These are phyloP conservation scores for Cristatella mucedo DNA, from an alignment of 2,888 invertebrate genomes.

Conservation along the genomic window DNA sequence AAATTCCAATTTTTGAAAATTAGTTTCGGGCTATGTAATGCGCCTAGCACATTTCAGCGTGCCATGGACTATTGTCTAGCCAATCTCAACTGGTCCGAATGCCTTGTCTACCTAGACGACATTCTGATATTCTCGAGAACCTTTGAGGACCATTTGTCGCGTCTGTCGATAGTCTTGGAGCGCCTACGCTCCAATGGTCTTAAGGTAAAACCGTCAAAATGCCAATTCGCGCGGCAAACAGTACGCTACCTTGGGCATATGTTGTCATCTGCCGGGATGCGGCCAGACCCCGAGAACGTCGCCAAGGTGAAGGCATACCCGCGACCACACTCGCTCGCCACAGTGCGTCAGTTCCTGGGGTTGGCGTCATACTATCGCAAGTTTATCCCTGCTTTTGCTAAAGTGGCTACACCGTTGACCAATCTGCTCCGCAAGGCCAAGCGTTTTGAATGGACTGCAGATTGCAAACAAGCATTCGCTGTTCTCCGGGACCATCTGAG, in stretches of 20 bases:
- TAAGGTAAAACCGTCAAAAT: conserved; percentile 13
- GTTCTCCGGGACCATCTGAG: conserved; percentile 10
- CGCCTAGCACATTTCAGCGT: conserved; percentile 15
- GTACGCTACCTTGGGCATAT: conserved; percentile 9
- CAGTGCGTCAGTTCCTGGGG: conserved; percentile 8
- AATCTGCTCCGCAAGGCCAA: conserved; percentile 15
- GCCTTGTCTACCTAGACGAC: conserved; percentile 17
- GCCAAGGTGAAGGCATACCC: conserved; percentile 11
- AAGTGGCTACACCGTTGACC: conserved; percentile 14
- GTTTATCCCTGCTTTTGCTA: conserved; percentile 10
- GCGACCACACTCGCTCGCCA: conserved; percentile 6
- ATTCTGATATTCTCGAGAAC: conserved; percentile 13
- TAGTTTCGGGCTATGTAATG: conserved; percentile 15
- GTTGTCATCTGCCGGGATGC: background rate
- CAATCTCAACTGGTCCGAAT: no score
- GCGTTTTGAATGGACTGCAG: conserved; percentile 13
- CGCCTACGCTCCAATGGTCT: conserved; percentile 11
- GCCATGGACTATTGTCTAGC: no score
- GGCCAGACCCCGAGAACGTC: background rate
- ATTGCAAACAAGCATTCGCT: conserved; percentile 11
- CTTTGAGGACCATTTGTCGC: conserved; percentile 12
- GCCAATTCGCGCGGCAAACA: conserved; percentile 4
- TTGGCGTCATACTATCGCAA: conserved; percentile 10
- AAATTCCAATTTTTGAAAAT: conserved; percentile 12
- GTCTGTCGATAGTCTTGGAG: conserved; percentile 11